Conservation (phyloP, 2,888 invertebrate genomes). For the Hirtodrosophila alboralis region DNA sequence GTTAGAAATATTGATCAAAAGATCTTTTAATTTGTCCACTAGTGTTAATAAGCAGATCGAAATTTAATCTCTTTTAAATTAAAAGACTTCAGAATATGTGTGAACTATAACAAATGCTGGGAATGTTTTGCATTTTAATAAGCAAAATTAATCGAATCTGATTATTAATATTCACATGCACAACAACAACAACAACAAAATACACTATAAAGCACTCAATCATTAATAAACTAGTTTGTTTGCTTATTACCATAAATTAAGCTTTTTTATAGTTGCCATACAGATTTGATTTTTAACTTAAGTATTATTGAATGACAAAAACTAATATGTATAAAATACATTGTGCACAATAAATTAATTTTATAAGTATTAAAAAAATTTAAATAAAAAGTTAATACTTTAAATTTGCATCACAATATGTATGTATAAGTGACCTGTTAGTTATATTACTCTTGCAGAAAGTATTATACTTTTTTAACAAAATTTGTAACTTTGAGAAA, state of each 20-base stretch:
- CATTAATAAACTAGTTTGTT: slow-evolving; percentile 46
- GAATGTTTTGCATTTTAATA: slow-evolving; percentile 19
- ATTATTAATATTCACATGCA: slow-evolving; percentile 30
- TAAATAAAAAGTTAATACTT: neutral
- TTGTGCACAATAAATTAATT: slow-evolving; percentile 16
- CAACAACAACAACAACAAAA: slow-evolving; percentile 10
- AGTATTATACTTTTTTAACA: too few species aligned
- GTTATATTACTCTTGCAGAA: too few species aligned
- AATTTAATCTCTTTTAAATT: slow-evolving; percentile 16
- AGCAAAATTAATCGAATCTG: slow-evolving; percentile 27
- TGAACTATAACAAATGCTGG: slow-evolving; percentile 25
- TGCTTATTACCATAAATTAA: too few species aligned
- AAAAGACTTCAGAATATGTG: slow-evolving; percentile 24
- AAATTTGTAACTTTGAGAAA: too few species aligned
- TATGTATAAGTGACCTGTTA: too few species aligned
- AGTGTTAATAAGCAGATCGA: neutral
- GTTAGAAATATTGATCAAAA: too few species aligned
- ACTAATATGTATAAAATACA: slow-evolving; percentile 8
- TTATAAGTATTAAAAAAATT: neutral
- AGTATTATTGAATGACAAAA: slow-evolving; percentile 20
- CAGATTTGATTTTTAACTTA: slow-evolving; percentile 1
- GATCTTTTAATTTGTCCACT: neutral
- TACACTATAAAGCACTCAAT: slow-evolving; percentile 30
- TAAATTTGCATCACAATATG: neutral
- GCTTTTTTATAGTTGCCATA: slow-evolving; percentile 28